A percentile compares a stretch with the other conserved stretches of the same genome.
phyloP scores from a whole-genome alignment of 1,140 invertebrate genomes.

The Bombus superbus region DNA sequence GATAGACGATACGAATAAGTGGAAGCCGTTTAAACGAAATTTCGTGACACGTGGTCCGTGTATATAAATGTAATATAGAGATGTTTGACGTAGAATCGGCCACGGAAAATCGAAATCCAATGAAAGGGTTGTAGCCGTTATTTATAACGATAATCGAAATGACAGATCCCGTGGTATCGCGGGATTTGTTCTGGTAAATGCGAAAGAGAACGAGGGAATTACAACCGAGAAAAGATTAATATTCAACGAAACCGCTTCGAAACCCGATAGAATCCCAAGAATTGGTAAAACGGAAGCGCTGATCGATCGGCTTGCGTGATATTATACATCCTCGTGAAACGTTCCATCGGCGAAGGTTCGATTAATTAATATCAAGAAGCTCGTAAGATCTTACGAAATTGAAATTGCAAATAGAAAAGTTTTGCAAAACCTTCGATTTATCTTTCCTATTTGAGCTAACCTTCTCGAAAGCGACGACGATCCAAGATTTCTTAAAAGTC shows the following conservation, averaged over 20 bases:
- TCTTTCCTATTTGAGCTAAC: too few species aligned
- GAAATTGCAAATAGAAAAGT: background rate
- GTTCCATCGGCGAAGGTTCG: background rate
- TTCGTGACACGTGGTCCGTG: too few species aligned
- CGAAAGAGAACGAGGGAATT: background rate
- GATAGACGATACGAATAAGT: background rate
- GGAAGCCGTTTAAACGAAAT: background rate
- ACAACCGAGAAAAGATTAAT: slow-evolving; percentile 17
- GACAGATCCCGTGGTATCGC: background rate
- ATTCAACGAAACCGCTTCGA: background rate
- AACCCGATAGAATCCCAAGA: background rate
- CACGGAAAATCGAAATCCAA: background rate
- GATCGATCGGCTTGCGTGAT: background rate
- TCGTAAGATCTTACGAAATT: background rate
- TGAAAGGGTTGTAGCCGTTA: background rate
- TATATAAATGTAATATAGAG: too few species aligned
- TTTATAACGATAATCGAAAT: slow-evolving; percentile 1
- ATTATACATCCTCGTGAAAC: background rate
- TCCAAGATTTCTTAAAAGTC: too few species aligned
- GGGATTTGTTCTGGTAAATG: background rate
- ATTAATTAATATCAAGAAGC: slow-evolving; percentile 25
- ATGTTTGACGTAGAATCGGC: background rate
- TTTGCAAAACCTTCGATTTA: too few species aligned
- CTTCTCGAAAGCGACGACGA: background rate
- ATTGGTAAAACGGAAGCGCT: slow-evolving; percentile 8